Evolutionary conservation across 2,113 vertebrate genomes (phyloP).

Genomic region (Calidris pygmaea): DNA sequence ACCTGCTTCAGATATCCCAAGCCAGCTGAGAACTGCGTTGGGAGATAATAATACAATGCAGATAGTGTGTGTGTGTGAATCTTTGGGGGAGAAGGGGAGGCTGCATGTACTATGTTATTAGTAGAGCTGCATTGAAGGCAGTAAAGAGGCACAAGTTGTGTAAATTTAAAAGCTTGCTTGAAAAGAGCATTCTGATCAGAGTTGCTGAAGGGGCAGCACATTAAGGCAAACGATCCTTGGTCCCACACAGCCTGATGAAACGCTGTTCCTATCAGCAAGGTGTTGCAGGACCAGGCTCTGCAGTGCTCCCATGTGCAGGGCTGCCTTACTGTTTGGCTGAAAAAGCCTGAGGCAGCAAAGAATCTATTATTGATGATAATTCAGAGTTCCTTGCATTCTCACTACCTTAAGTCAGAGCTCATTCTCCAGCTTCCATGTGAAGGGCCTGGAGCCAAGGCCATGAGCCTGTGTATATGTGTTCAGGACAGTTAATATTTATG

Average conservation of each 20-base stretch:
- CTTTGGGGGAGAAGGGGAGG: neutral
- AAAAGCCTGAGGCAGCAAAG: neutral
- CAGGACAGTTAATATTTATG: slow-evolving; percentile 71
- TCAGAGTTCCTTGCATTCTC: slow-evolving; percentile 50
- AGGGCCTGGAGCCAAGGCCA: slow-evolving; percentile 52
- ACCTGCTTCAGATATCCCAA: neutral
- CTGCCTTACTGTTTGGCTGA: neutral
- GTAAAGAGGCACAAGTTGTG: neutral
- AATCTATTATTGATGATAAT: neutral
- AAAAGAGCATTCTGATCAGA: fast-evolving
- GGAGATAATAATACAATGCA: neutral
- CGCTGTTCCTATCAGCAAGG: neutral
- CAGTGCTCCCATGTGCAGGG: neutral
- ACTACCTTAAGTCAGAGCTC: slow-evolving; percentile 36
- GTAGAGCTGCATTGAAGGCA: neutral
- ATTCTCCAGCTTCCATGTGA: slow-evolving; percentile 39
- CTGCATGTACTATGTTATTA: fast-evolving
- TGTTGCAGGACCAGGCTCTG: neutral
- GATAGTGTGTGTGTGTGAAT: neutral
- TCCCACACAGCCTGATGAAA: too few relatives aligned
- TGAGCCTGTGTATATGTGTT: slow-evolving; percentile 47
- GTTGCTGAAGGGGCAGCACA: neutral
- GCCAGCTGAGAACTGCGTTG: neutral
- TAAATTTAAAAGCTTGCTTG: neutral
- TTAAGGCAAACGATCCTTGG: neutral